A percentile compares a stretch with the other conserved stretches of the same genome.
These are phyloP conservation scores for Orcinus orca DNA, from an alignment of 2,113 vertebrate species.

Conservation along the genomic window DNA sequence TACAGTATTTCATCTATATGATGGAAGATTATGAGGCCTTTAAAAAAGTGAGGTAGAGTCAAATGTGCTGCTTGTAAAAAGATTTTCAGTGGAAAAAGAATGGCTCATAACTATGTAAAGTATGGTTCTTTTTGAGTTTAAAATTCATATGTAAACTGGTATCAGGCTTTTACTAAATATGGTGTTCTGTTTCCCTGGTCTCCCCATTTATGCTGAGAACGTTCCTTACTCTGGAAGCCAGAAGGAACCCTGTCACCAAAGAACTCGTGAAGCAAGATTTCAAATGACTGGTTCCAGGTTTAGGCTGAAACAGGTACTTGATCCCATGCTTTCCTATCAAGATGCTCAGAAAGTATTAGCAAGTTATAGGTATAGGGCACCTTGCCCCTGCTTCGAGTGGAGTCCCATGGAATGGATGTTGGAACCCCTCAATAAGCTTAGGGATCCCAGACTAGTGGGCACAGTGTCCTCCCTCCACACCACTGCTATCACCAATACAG, in stretches of 20 bases:
- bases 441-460: background rate
- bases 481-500: background rate
- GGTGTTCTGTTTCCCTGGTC: conserved; percentile 28
- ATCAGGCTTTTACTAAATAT: conserved; percentile 42
- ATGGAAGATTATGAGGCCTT: background rate
- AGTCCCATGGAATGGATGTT: background rate
- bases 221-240: conserved; percentile 1
- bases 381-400: background rate
- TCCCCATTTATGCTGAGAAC: conserved; percentile 38
- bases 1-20: background rate
- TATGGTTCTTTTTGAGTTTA: conserved; percentile 20
- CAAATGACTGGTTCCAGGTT: background rate
- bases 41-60: conserved; percentile 5
- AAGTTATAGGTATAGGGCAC: background rate
- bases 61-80: conserved; percentile 48
- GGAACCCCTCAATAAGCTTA: background rate
- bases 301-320: background rate
- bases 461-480: background rate
- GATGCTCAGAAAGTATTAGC: background rate
- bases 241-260: conserved; percentile 13
- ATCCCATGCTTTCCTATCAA: background rate
- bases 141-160: conserved; percentile 40
- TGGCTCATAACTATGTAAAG: conserved; percentile 4
- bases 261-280: conserved; percentile 11
- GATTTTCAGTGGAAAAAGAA: conserved; percentile 9